A percentile compares a stretch with the other conserved stretches of the same genome.
These are phyloP conservation scores for Hypomecis atomaria DNA, from an alignment of 2,888 invertebrate species.

Conservation along the genomic window DNA sequence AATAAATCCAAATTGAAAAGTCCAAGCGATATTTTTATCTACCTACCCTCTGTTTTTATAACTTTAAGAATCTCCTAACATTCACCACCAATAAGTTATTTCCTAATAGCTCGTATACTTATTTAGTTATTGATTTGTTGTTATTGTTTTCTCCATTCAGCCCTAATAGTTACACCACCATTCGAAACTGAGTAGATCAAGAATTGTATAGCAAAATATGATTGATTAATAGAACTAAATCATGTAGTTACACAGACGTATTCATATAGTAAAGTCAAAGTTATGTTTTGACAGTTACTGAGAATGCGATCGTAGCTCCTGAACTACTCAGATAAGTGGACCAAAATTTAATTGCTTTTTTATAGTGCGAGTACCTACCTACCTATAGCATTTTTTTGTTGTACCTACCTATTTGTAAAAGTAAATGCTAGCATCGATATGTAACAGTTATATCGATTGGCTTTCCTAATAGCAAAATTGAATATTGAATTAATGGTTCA, in stretches of 20 bases:
- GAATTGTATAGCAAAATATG: neutral
- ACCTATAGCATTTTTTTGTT: no score
- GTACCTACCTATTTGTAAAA: no score
- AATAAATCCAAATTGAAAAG: neutral
- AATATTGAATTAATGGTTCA: no score
- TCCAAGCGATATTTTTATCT: neutral
- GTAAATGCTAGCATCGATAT: neutral
- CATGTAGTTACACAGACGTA: neutral
- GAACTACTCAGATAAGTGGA: neutral
- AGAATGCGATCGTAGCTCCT: neutral
- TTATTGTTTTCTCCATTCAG: neutral
- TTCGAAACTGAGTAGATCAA: neutral
- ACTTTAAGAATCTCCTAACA: neutral
- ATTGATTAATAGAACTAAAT: neutral
- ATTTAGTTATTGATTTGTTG: constrained; percentile 2
- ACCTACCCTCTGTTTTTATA: neutral
- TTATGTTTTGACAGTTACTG: neutral
- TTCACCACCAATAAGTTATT: constrained; percentile 2
- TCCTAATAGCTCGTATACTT: neutral
- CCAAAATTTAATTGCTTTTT: neutral
- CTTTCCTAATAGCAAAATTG: no score
- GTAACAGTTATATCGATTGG: no score
- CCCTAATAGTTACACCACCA: neutral
- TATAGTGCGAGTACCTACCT: no score
- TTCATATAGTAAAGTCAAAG: neutral